These are phyloP conservation scores for Tympanuchus pallidicinctus DNA, from an alignment of 2,113 vertebrate species.

Conservation along the genomic window DNA sequence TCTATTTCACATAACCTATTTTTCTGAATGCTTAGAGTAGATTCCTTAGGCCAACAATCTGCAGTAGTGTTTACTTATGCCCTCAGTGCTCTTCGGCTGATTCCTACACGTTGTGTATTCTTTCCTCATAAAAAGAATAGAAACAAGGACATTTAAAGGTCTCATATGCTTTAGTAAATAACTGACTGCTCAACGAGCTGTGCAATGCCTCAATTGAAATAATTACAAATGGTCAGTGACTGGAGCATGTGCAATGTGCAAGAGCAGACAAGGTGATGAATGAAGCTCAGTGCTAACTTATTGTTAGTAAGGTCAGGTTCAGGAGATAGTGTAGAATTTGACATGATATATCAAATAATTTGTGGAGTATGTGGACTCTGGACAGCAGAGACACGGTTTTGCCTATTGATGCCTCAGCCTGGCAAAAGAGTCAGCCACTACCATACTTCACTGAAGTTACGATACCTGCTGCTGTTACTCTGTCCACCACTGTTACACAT, in stretches of 20 bases:
- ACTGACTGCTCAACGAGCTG: neutral
- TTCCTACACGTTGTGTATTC: neutral
- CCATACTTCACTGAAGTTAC: neutral
- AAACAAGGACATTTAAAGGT: neutral
- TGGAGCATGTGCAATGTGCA: neutral
- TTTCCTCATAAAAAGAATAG: neutral
- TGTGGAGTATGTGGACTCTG: neutral
- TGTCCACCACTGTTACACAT: neutral
- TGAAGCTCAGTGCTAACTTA: neutral
- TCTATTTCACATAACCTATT: neutral
- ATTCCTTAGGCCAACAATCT: neutral
- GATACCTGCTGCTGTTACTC: neutral
- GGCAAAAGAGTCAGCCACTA: neutral
- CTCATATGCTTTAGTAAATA: neutral
- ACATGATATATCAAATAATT: rapidly evolving
- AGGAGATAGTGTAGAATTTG: neutral
- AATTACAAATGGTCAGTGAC: neutral
- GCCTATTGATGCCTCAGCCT: rapidly evolving
- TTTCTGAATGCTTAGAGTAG: neutral
- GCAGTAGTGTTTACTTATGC: neutral
- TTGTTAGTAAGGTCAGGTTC: neutral
- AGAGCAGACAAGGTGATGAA: neutral
- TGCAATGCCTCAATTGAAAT: neutral
- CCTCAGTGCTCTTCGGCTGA: neutral
- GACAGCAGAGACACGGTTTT: neutral